A percentile compares a stretch with the other conserved stretches of the same genome.
phyloP scores from a whole-genome alignment of 92 coral and sea anemone genomes.

The Scolanthus callimorphus region DNA sequence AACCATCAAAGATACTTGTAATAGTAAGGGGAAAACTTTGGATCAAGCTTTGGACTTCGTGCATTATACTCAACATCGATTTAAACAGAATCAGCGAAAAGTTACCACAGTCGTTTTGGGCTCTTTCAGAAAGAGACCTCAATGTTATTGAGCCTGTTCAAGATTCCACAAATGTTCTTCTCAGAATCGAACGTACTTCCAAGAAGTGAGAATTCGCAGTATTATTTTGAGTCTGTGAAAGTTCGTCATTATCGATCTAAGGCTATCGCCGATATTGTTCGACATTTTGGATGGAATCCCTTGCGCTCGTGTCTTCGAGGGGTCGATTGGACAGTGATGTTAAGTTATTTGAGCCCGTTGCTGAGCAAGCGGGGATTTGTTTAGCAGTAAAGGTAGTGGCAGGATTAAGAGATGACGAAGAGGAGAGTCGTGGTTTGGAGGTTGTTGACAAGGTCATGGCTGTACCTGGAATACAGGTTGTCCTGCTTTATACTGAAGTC shows the following conservation, averaged over 20 bases:
- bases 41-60: conserved; percentile 70
- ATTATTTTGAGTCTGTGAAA: conserved; percentile 44
- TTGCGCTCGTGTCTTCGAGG: conserved; percentile 53
- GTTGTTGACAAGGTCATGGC: background rate
- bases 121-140: no score
- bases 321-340: conserved; percentile 19
- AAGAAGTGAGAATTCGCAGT: background rate
- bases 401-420: background rate
- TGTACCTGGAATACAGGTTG: background rate
- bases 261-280: conserved; percentile 58
- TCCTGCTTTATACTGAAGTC: conserved; percentile 8
- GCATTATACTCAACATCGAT: background rate
- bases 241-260: conserved; percentile 56
- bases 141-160: conserved; percentile 52
- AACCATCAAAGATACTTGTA: conserved; percentile 60
- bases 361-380: conserved; percentile 48
- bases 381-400: conserved; percentile 15
- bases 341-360: conserved; percentile 35
- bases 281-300: conserved; percentile 55
- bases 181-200: conserved; percentile 4
- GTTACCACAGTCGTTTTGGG: conserved; percentile 52
- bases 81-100: background rate
- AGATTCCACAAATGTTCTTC: conserved; percentile 62
- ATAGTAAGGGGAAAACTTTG: conserved; percentile 20
- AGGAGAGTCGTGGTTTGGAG: background rate